These are phyloP conservation scores for Sarotherodon lohbergeri DNA, from an alignment of 2,113 vertebrate species.

Conservation along the genomic window DNA sequence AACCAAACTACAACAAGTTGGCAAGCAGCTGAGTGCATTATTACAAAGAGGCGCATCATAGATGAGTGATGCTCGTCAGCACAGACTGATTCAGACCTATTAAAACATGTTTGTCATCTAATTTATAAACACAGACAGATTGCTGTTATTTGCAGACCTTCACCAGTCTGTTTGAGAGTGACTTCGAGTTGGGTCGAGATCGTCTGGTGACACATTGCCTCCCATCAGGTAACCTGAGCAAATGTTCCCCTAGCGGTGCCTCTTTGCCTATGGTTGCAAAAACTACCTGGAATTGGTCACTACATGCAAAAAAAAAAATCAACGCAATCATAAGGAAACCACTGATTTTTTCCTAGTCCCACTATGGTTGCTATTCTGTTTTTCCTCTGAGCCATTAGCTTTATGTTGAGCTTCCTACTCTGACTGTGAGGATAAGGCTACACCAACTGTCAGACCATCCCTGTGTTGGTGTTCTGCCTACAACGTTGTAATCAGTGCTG, in stretches of 20 bases:
- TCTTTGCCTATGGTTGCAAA: neutral
- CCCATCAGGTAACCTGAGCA: neutral
- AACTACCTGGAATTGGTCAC: neutral
- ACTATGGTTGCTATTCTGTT: neutral
- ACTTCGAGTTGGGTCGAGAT: no score
- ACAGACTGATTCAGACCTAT: neutral
- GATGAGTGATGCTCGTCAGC: neutral
- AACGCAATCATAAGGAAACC: neutral
- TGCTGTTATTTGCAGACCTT: neutral
- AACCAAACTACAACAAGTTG: neutral
- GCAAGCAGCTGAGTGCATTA: neutral
- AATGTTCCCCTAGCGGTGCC: neutral
- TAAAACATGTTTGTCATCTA: neutral
- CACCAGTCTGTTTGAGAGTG: neutral
- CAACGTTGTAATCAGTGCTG: neutral
- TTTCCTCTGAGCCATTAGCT: neutral
- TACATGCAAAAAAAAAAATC: neutral
- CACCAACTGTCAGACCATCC: neutral
- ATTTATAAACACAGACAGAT: neutral
- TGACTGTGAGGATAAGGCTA: neutral
- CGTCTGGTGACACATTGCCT: neutral
- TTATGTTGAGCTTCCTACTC: neutral
- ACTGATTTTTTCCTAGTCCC: neutral
- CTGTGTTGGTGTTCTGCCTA: neutral
- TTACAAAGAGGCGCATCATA: neutral